These are phyloP conservation scores for Enhydra lutris DNA, from an alignment of 2,113 vertebrate genomes.

Conservation along the genomic window DNA sequence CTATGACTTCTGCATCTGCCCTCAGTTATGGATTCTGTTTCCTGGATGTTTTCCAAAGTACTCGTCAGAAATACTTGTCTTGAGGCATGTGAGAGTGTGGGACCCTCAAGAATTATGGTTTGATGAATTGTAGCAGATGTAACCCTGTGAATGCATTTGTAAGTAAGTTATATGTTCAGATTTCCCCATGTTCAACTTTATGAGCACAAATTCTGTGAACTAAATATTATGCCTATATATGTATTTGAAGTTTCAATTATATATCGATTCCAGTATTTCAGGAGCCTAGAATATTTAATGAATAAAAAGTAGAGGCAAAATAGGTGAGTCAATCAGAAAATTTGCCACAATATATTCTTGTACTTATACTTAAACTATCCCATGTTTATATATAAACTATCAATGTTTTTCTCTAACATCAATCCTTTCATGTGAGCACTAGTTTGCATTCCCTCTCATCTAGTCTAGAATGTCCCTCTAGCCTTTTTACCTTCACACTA, in stretches of 20 bases:
- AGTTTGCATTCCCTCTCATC: neutral
- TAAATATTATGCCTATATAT: neutral
- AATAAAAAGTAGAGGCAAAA: neutral
- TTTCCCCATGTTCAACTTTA: neutral
- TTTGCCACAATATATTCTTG: neutral
- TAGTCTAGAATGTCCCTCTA: neutral
- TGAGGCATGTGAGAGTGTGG: neutral
- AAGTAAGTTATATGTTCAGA: neutral
- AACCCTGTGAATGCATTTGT: neutral
- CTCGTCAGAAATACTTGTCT: neutral
- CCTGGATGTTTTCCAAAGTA: neutral
- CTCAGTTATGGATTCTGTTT: neutral
- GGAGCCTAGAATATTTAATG: neutral
- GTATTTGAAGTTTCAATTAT: neutral
- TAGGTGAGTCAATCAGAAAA: neutral
- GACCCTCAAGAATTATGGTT: neutral
- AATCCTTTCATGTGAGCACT: neutral
- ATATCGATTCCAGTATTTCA: neutral
- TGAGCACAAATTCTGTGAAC: neutral
- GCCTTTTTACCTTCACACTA: neutral
- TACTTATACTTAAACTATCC: neutral
- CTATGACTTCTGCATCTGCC: neutral
- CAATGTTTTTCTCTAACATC: neutral
- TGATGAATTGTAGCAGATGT: neutral
- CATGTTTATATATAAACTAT: neutral